A percentile compares a stretch with the other conserved stretches of the same genome.
Conservation (phyloP, 2,113 vertebrate genomes). For the Lycaon pictus region DNA sequence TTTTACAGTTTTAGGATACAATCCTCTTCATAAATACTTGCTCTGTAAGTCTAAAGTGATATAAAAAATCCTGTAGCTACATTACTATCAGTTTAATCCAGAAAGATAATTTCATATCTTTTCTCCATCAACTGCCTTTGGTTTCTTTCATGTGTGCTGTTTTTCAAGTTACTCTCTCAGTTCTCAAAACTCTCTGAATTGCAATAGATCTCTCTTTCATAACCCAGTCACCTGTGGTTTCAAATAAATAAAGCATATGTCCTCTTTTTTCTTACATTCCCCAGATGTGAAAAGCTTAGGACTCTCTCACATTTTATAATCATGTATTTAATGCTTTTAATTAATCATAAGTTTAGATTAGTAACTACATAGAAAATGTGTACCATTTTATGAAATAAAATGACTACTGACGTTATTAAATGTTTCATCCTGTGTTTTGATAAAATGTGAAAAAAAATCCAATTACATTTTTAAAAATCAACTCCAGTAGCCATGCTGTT, state of each 20-base stretch:
- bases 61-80: constrained; percentile 11
- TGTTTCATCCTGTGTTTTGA: constrained; percentile 39
- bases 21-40: constrained; percentile 8
- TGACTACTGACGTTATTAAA: background rate
- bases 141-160: constrained; percentile 10
- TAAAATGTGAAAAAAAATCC: constrained; percentile 56
- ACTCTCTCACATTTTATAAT: constrained; percentile 42
- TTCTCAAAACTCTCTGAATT: constrained; percentile 50
- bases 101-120: constrained; percentile 17
- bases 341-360: constrained; percentile 41
- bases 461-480: constrained; percentile 56
- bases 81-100: constrained; percentile 47
- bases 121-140: background rate
- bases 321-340: constrained; percentile 47
- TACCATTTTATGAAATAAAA: constrained; percentile 50
- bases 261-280: background rate
- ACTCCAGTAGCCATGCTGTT: constrained; percentile 22
- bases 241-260: background rate
- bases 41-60: constrained; percentile 20
- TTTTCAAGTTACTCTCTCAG: background rate
- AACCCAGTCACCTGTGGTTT: constrained; percentile 16
- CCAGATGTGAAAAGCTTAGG: background rate
- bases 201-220: constrained; percentile 15
- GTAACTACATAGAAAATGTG: constrained; percentile 2
- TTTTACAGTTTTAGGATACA: constrained; percentile 6